These are phyloP conservation scores for Acronicta alni DNA, from an alignment of 2,888 invertebrate species.

Conservation along the genomic window DNA sequence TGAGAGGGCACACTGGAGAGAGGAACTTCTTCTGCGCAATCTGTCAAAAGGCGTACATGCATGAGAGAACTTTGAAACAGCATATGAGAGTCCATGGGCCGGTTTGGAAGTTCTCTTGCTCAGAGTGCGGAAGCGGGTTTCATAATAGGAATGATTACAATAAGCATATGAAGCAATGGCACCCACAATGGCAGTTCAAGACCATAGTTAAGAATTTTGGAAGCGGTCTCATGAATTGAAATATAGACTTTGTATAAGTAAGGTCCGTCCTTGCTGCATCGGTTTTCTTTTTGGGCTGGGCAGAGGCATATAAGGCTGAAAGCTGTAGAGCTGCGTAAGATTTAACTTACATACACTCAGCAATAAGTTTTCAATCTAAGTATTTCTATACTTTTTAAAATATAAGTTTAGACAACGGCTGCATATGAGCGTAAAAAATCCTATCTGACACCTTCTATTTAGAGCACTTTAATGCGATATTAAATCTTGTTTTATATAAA, in stretches of 20 bases:
- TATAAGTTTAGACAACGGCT: no score
- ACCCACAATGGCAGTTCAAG: constrained; percentile 79
- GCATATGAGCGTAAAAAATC: no score
- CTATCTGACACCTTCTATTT: no score
- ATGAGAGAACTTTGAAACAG: constrained; percentile 78
- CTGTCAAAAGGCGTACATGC: constrained; percentile 84
- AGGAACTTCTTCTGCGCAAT: constrained; percentile 79
- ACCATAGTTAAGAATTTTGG: constrained; percentile 74
- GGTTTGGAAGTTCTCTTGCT: constrained; percentile 75
- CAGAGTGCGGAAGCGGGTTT: constrained; percentile 79
- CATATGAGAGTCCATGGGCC: constrained; percentile 83
- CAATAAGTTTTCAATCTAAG: no score
- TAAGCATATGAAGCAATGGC: constrained; percentile 83
- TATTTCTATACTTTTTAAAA: no score
- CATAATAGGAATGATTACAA: constrained; percentile 79
- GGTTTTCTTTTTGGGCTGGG: no score
- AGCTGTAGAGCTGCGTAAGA: no score
- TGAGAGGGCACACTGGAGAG: constrained; percentile 80
- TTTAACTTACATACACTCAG: no score
- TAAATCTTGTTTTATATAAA: no score
- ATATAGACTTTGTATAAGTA: not conserved
- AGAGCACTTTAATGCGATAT: no score
- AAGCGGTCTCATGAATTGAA: constrained; percentile 53
- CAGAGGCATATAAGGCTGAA: no score
- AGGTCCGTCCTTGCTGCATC: no score